Percentiles rank a stretch among this genome's conserved stretches.
These are phyloP conservation scores for Scolopax bukidnonensis DNA, from an alignment of 2,797 vertebrate genomes.

Conservation along the genomic window DNA sequence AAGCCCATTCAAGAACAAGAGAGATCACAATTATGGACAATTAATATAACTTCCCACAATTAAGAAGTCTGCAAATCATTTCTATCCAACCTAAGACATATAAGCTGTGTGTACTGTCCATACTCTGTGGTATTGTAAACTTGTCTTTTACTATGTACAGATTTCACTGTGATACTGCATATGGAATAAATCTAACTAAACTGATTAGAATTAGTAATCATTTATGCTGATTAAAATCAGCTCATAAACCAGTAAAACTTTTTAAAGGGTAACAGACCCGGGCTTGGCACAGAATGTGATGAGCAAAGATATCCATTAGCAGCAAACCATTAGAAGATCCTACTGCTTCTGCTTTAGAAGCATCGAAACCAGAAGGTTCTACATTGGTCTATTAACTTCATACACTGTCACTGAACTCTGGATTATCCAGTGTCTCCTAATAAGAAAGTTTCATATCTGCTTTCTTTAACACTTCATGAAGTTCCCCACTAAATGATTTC, in stretches of 20 bases:
- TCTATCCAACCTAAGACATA: background rate
- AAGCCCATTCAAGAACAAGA: background rate
- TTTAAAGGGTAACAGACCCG: background rate
- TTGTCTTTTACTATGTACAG: background rate
- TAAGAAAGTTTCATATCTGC: background rate
- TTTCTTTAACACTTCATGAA: background rate
- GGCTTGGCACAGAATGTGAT: background rate
- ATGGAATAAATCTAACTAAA: background rate
- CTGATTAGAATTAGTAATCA: background rate
- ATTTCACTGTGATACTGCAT: background rate
- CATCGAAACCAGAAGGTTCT: background rate
- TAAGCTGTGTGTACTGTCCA: accelerated
- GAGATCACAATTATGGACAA: background rate
- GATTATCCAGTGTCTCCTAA: background rate
- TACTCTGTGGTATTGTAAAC: background rate
- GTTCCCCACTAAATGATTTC: background rate
- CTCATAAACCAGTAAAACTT: background rate
- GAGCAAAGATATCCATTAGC: background rate
- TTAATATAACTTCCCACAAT: background rate
- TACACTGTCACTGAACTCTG: background rate
- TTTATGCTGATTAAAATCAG: background rate
- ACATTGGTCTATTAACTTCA: background rate
- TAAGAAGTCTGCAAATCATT: background rate
- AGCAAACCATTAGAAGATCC: background rate
- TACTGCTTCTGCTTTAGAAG: background rate